phyloP scores from a whole-genome alignment of 2,113 vertebrate genomes.

The Notothenia coriiceps region DNA sequence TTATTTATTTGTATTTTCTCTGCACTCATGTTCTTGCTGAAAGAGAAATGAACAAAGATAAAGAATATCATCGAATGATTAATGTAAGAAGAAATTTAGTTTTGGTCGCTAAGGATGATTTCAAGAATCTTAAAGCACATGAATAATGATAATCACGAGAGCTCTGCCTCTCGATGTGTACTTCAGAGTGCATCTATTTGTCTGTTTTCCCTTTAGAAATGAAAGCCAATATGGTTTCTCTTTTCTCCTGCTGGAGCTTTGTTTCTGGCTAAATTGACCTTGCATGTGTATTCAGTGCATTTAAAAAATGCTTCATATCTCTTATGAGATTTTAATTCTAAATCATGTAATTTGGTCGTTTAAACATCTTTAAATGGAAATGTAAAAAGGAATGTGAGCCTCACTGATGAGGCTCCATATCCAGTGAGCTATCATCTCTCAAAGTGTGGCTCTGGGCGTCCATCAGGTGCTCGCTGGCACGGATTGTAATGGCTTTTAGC shows the following conservation, averaged over 20 bases:
- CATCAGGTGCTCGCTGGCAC: constrained; percentile 45
- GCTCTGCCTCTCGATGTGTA: constrained; percentile 63
- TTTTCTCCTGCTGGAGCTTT: constrained; percentile 12
- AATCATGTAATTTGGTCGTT: constrained; percentile 55
- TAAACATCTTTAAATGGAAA: constrained; percentile 53
- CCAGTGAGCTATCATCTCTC: constrained; percentile 45
- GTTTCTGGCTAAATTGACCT: constrained; percentile 55
- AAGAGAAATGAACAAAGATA: constrained; percentile 64
- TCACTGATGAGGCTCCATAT: constrained; percentile 43
- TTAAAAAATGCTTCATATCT: constrained; percentile 42
- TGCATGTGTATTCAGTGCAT: constrained; percentile 30
- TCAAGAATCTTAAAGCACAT: constrained; percentile 73
- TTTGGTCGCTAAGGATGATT: constrained; percentile 63
- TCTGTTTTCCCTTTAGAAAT: constrained; percentile 68
- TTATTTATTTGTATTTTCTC: constrained; percentile 77
- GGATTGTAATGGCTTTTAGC: constrained; percentile 53
- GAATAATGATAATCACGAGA: constrained; percentile 74
- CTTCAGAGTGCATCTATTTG: constrained; percentile 68
- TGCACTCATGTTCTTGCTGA: constrained; percentile 36
- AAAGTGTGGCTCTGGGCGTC: constrained; percentile 23
- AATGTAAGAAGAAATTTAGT: constrained; percentile 65
- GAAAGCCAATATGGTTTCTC: constrained; percentile 57
- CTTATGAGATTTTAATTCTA: constrained; percentile 54
- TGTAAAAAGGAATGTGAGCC: constrained; percentile 46
- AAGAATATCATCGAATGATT: constrained; percentile 73